Conservation (phyloP, 2,888 invertebrate genomes). For the Gnatocerus cornutus region DNA sequence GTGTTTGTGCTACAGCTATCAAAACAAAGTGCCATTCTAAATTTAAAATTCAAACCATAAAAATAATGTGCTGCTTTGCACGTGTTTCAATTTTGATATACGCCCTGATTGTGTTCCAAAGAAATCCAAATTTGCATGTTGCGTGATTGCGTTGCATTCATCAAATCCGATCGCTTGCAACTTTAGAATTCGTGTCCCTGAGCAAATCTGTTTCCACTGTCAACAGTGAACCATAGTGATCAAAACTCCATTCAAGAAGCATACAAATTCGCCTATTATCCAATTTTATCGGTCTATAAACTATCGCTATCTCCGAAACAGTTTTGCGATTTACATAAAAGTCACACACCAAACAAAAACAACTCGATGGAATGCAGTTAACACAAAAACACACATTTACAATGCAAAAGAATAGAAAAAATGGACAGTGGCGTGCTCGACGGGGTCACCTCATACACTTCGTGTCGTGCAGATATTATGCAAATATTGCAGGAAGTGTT, state of each 20-base stretch:
- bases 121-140: slow-evolving; percentile 5
- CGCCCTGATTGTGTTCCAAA: not conserved
- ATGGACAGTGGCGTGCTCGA: not conserved
- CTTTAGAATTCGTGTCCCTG: not conserved
- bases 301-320: not conserved
- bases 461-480: slow-evolving; percentile 19
- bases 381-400: slow-evolving; percentile 38
- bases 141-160: slow-evolving; percentile 1
- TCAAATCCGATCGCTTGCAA: slow-evolving; percentile 1
- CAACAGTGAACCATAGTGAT: not conserved
- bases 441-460: not conserved
- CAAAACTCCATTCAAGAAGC: not conserved
- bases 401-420: slow-evolving; percentile 30
- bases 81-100: too few species aligned
- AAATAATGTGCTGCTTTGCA: too few species aligned
- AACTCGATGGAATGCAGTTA: slow-evolving; percentile 32
- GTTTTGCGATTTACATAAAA: slow-evolving; percentile 29
- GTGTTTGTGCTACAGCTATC: too few species aligned
- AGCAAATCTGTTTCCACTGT: not conserved
- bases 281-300: slow-evolving; percentile 13
- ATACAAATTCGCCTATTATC: not conserved
- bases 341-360: not conserved
- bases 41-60: too few species aligned
- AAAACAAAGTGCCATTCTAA: too few species aligned
- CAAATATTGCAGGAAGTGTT: slow-evolving; percentile 39